Base-by-base conservation (phyloP, 2,797 vertebrate species). In the Gambelia wislizenii region DNA sequence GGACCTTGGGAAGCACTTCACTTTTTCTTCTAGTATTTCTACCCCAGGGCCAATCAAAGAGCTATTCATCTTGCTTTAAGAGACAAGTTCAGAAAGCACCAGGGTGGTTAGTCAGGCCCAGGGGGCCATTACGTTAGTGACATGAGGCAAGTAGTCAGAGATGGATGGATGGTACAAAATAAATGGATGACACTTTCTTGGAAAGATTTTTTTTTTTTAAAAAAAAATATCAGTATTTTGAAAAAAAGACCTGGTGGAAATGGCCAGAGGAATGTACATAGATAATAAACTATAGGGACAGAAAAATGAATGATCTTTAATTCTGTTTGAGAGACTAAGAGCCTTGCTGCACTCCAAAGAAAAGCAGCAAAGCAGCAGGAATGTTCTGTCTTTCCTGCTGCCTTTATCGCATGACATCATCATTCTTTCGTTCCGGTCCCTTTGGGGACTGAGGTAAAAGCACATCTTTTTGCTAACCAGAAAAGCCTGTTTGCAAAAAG, bases 221-320 rank as follows among this genome's bases (percentile, higher is more conserved):
- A 13, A 64, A 22, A 8, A 0, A 36, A 70, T n/a, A 84, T 42
- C 4, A 20, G 0, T 0, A 0, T 82, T 33, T 56, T 54, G 2
- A 39, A 54, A n/a, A 36, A 83, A n/a, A 64, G 22, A 20, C 22
- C 44, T 75, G 72, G 77, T 77, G 47, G 56, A 88, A 83, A 27
- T 9, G 56, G 61, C 69, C 49, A 56, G 36, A 44, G 25, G 59
- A 64, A 83, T 76, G 6, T 67, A 42, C 78, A 25, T 54, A 77
- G 44, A 69, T 52, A 27, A 27, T 54, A 83, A 88, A 42, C 6
- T 13, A 74, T 0, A 33, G 42, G 39, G 36, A 59, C 22, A 4
- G 13, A 44, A 25, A 36, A 80, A 42, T 70, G 36, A 27, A 27
- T 8, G 64, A 52, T 3, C 12, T 47, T 61, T 59, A 42, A 36